Base-by-base conservation (phyloP, 2,888 invertebrate genomes). In the Euzetes globulus region DNA sequence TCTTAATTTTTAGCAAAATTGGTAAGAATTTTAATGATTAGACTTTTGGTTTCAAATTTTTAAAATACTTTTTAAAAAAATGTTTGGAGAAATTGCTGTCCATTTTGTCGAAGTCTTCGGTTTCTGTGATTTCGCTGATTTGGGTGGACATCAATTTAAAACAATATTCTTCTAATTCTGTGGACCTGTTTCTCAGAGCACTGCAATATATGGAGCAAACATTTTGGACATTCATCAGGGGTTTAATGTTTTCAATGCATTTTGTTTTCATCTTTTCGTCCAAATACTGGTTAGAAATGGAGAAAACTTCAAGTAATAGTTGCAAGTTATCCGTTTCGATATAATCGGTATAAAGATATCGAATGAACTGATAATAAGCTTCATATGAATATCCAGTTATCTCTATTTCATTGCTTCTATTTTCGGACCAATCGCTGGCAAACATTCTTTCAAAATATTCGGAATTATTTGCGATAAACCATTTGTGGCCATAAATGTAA, bases 401-500 rank as follows among this genome's bases (percentile, higher is more conserved):
- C 29, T 22, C 11, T 1, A 60, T 22, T 33, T 60, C 29, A 27
- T 60, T 27, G 5, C 22, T 6, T 6, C 27, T 4, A 33, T 27
- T 60, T 33, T 60, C 60, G 3, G 60, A 60, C 60, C 60, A 60
- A 13, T 17, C 29, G 13, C 27, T 60, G 1, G 60, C 5, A 13
- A 60, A 60, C 33, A 60, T 29, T 60, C 27, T 29, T 17, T 60
- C 17, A 33, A 60, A 60, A 13, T 27, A 22, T 27, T 27, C 6
- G 19, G 29, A 60, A 27, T 33, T 60, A 3, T 25, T 17, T 27
- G 1, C 29, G 27, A 27, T 13, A 60, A 60, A 60, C 60, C 60
- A 60, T 60, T 33, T 60, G 60, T 60, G 60, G 11, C 1, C 60
- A 60, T 27, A 60, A 27, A 60, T 60, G 17, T 60, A 60, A 11